Evolutionary conservation across 2,113 vertebrate genomes (phyloP).

Genomic region (Zosterops pallidus): DNA sequence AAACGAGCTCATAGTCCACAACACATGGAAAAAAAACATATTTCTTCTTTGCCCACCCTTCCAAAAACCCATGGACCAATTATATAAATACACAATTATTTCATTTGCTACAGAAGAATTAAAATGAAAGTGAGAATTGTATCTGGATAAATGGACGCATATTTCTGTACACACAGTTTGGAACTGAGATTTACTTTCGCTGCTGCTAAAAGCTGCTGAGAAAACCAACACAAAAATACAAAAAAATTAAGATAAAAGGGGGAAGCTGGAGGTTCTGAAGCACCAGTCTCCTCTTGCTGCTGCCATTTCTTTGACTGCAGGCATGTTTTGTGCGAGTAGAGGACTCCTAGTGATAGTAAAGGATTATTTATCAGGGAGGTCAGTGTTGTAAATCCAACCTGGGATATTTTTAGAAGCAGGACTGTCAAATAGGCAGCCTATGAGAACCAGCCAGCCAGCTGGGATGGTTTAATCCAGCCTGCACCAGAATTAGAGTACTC

Average conservation of each 20-base stretch:
- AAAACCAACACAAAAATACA: not conserved
- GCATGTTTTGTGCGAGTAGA: not conserved
- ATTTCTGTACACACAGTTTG: not conserved
- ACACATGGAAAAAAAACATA: not conserved
- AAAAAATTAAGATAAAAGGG: not conserved
- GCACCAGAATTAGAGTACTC: not conserved
- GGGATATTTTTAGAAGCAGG: slow-evolving; percentile 15
- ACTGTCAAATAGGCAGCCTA: not conserved
- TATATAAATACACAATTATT: not conserved
- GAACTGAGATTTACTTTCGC: not conserved
- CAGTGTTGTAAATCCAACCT: slow-evolving; percentile 21
- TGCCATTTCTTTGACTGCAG: not conserved
- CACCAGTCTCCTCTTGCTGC: not conserved
- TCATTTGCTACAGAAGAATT: not conserved
- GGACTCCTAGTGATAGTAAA: not conserved
- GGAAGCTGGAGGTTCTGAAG: not conserved
- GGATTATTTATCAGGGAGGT: slow-evolving; percentile 24
- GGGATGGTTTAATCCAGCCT: slow-evolving; percentile 14
- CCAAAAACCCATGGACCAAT: not conserved
- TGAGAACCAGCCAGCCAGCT: not conserved
- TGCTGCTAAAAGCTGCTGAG: not conserved
- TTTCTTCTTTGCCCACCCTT: not conserved
- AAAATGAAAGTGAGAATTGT: not conserved
- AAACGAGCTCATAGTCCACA: not conserved
- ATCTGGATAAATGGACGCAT: not conserved